Evolutionary conservation across 2,888 invertebrate species (phyloP), one percentile per base, ranked within the genome.

Genomic region (Pseudolycoriella hygida): DNA sequence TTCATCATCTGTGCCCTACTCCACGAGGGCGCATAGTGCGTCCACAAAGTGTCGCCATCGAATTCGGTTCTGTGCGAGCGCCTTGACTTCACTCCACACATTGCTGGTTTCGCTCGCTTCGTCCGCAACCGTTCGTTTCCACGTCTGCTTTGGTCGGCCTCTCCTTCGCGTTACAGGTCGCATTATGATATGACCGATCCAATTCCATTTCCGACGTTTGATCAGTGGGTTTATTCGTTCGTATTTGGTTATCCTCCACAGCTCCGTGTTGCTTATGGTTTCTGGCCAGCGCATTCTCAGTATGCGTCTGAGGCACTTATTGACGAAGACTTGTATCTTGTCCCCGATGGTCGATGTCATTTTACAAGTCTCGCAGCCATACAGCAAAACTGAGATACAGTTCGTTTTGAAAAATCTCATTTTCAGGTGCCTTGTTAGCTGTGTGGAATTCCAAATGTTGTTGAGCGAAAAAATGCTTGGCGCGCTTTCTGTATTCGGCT

Each of bases 1-100:
- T 76, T 47, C 34, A 34, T 34, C 34, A 34, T 34, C 34, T 34
- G 15, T 34, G n/a, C 11, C 15, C 11, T 34, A 34, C 15, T 34
- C 34, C 34, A 8, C 34, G 34, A 12, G 34, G 34, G 34, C 6
- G 11, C 30, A 34, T 34, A 10, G 15, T 4, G 34, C 5, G 15
- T 34, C 34, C 5, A 34, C 34, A 34, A 34, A 34, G 4, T 14
- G 12, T 14, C 34, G 5, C 34, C 34, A 34, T 34, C 34, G 12
- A 8, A 34, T 14, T 34, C n/a, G n/a, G n/a, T n/a, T n/a, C n/a
- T n/a, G n/a, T n/a, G n/a, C n/a, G n/a, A n/a, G n/a, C n/a, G n/a
- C 34, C 34, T 34, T 34, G n/a, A 34, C 34, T 34, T 34, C 34
- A 3, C 4, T 34, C 34, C 34, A 34, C n/a, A 8, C n/a, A 4